phyloP scores from a whole-genome alignment of 1,140 invertebrate species.

The Drosophila tani region DNA sequence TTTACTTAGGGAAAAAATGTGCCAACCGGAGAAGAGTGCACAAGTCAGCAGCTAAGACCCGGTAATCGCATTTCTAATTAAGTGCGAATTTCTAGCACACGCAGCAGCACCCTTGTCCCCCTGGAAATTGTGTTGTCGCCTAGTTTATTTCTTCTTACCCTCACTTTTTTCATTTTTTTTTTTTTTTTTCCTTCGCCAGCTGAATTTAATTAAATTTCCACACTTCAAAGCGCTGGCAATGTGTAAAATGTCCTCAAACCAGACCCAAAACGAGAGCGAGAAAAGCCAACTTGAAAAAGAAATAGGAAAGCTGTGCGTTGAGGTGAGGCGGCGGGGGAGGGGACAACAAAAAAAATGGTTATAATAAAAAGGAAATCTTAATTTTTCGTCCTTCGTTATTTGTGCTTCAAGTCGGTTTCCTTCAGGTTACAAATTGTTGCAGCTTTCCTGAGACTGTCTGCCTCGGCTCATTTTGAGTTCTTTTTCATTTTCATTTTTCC shows the following conservation, averaged over 20 bases:
- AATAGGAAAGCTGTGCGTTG: constrained; percentile 26
- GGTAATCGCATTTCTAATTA: constrained; percentile 81
- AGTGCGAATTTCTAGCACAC: constrained; percentile 70
- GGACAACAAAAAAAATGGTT: constrained; percentile 40
- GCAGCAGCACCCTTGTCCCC: constrained; percentile 24
- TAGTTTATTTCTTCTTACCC: constrained; percentile 65
- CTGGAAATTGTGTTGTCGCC: constrained; percentile 75
- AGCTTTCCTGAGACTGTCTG: constrained; percentile 40
- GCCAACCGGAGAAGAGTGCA: constrained; percentile 54
- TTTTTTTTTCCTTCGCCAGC: constrained; percentile 61
- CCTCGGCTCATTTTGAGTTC: constrained; percentile 17
- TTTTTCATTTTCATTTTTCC: constrained; percentile 36
- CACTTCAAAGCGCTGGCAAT: constrained; percentile 80
- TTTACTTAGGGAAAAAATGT: constrained; percentile 70
- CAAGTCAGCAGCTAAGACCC: constrained; percentile 69
- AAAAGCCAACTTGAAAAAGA: constrained; percentile 61
- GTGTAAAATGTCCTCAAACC: constrained; percentile 71
- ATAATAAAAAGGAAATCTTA: constrained; percentile 77
- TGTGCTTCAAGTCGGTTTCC: constrained; percentile 69
- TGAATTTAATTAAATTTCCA: constrained; percentile 82
- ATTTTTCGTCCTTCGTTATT: constrained; percentile 76
- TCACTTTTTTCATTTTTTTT: background rate
- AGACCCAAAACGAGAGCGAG: constrained; percentile 40
- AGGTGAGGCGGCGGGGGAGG: background rate
- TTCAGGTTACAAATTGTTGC: constrained; percentile 74